Evolutionary conservation across 2,113 vertebrate genomes (phyloP).

Genomic region (Dipodomys merriami): DNA sequence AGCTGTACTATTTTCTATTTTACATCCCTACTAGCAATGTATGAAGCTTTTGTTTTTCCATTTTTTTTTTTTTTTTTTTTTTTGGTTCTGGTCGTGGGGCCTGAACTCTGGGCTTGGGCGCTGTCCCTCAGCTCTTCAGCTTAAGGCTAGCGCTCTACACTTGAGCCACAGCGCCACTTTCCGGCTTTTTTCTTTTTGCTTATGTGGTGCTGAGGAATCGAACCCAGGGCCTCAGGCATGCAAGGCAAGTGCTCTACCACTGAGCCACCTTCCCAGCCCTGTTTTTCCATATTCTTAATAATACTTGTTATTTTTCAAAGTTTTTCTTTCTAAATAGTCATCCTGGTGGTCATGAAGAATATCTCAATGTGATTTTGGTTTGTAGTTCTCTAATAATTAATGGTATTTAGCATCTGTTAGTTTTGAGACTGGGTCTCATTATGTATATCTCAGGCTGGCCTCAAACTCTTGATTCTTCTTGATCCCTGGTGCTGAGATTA

Average conservation of each 20-base stretch:
- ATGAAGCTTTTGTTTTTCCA: slow-evolving; percentile 3
- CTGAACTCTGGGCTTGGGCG: no score
- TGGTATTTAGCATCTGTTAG: neutral
- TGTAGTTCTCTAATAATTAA: neutral
- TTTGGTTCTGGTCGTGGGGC: no score
- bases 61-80: neutral
- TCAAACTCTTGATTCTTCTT: neutral
- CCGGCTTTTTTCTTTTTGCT: no score
- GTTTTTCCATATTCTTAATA: neutral
- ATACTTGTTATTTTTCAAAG: neutral
- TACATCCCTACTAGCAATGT: neutral
- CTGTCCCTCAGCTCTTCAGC: no score
- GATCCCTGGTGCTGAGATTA: neutral
- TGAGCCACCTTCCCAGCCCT: no score
- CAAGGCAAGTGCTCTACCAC: no score
- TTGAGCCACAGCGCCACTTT: no score
- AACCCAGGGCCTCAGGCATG: no score
- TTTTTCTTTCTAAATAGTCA: neutral
- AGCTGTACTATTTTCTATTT: slow-evolving; percentile 5
- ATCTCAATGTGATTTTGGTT: slow-evolving; percentile 39
- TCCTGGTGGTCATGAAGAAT: neutral
- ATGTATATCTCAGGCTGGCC: neutral
- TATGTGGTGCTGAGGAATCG: no score
- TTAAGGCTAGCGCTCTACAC: no score
- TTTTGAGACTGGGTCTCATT: neutral